Base-by-base conservation (phyloP, 1,140 invertebrate genomes). In the Ostrea denselamellosa region DNA sequence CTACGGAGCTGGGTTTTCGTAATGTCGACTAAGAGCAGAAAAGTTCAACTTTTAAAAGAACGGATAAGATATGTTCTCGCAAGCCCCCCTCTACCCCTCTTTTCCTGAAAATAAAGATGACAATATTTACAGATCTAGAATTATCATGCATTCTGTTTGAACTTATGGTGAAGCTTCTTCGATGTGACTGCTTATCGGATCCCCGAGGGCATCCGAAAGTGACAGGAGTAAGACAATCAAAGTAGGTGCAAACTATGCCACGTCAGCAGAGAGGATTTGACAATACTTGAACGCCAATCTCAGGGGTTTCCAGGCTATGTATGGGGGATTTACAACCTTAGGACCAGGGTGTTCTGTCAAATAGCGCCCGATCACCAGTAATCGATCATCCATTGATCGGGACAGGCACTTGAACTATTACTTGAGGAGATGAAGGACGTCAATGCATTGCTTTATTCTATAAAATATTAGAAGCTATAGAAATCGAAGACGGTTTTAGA, bases 321-420 rank as follows among this genome's bases (percentile, higher is more conserved):
- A 25, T n/a, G 68, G 14, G 68, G 12, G 25, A 71, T 71, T 71
- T 71, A 71, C 28, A 12, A 71, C 68, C 68, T 25, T 17, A 14
- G 22, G 68, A 34, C 34, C 28, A 25, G 68, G 68, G 68, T 34
- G 68, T 12, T 34, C 68, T 14, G 68, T 71, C 68, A 71, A 44
- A 71, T 71, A 71, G 68, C 68, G 9, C 28, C 68, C 68, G 28
- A 71, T 71, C 68, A 71, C 68, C 25, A 0, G 68, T 5, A 71
- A 71, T 71, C 68, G 68, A 71, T 71, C 68, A 71, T 71, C 68
- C 9, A 71, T 71, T 71, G 68, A 71, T 71, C 68, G 28, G 68
- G 28, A 28, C 28, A 12, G 25, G 68, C 68, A 71, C 68, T 71
- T 71, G 10, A 28, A 71, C 25, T 25, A 25, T 34, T 14, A 28